These are phyloP conservation scores for Apotomis turbidana DNA, from an alignment of 2,888 invertebrate species.

Conservation along the genomic window DNA sequence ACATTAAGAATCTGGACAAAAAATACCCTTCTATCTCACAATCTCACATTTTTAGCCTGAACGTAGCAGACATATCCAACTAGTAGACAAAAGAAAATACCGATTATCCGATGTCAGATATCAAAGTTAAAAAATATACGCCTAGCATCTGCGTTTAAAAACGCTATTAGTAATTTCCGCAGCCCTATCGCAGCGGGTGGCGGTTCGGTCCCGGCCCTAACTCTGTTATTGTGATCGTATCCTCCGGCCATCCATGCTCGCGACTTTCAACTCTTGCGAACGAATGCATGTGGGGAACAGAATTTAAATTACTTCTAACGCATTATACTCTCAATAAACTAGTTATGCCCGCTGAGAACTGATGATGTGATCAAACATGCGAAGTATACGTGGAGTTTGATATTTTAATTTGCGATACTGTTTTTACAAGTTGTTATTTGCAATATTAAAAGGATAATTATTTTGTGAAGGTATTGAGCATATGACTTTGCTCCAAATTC, in stretches of 20 bases:
- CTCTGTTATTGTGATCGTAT: slow-evolving; percentile 61
- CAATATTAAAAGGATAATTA: too few relatives aligned
- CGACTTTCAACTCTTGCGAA: slow-evolving; percentile 46
- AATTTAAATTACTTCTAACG: slow-evolving; percentile 41
- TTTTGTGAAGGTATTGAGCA: too few relatives aligned
- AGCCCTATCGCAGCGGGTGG: slow-evolving; percentile 44
- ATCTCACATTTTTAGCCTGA: too few relatives aligned
- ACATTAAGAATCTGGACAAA: too few relatives aligned
- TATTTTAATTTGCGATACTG: slow-evolving; percentile 14
- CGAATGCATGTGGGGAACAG: slow-evolving; percentile 42
- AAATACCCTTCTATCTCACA: too few relatives aligned
- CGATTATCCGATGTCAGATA: too few relatives aligned
- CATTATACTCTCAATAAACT: slow-evolving; percentile 36
- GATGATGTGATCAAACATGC: slow-evolving; percentile 12
- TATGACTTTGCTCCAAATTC: too few relatives aligned
- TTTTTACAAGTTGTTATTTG: background rate
- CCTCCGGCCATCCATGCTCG: slow-evolving; percentile 56
- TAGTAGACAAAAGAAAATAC: too few relatives aligned
- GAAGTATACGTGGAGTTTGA: slow-evolving; percentile 9
- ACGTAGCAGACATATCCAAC: too few relatives aligned
- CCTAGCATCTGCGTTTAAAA: background rate
- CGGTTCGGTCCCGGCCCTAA: slow-evolving; percentile 55
- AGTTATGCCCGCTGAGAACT: slow-evolving; percentile 32
- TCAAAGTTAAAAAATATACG: too few relatives aligned
- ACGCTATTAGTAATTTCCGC: slow-evolving; percentile 5